Percentiles rank a stretch among this genome's conserved stretches.
phyloP scores from a whole-genome alignment of 2,797 vertebrate species.

The Microcaecilia unicolor region DNA sequence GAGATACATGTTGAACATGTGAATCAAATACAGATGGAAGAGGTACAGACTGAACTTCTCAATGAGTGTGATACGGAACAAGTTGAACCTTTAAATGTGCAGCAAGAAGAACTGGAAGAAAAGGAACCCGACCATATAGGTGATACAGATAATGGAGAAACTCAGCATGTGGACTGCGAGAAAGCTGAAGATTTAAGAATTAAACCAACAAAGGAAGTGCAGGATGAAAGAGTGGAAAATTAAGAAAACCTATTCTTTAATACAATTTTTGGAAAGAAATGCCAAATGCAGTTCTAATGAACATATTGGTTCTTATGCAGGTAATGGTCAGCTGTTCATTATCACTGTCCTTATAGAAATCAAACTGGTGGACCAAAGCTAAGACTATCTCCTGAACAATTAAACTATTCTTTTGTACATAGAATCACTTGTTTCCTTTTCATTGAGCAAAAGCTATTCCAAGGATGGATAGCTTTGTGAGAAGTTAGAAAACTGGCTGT shows the following conservation, averaged over 20 bases:
- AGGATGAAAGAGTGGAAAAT: conserved; percentile 18
- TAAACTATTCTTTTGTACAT: conserved; percentile 26
- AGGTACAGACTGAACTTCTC: conserved; percentile 59
- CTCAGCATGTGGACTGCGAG: conserved; percentile 14
- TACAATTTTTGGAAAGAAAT: conserved; percentile 31
- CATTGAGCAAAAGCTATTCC: conserved; percentile 19
- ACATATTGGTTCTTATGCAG: conserved; percentile 18
- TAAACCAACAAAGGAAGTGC: conserved; percentile 18
- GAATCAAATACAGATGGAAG: conserved; percentile 68
- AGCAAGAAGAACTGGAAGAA: conserved; percentile 35
- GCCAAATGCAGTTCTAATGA: conserved; percentile 38
- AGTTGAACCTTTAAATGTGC: conserved; percentile 37
- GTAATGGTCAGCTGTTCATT: conserved; percentile 6
- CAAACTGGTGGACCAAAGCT: conserved; percentile 53
- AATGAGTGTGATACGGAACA: conserved; percentile 45
- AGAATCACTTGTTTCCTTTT: conserved; percentile 11
- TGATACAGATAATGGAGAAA: conserved; percentile 2
- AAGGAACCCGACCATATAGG: conserved; percentile 15
- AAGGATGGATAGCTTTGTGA: conserved; percentile 20
- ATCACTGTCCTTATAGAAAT: conserved; percentile 24
- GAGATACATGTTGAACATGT: conserved; percentile 65
- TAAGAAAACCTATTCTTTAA: conserved; percentile 21
- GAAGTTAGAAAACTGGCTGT: conserved; percentile 8
- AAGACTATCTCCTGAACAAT: conserved; percentile 30
- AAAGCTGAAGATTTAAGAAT: conserved; percentile 33